Base-by-base conservation (phyloP, 1,140 invertebrate species). In the Drosophila pachea region DNA sequence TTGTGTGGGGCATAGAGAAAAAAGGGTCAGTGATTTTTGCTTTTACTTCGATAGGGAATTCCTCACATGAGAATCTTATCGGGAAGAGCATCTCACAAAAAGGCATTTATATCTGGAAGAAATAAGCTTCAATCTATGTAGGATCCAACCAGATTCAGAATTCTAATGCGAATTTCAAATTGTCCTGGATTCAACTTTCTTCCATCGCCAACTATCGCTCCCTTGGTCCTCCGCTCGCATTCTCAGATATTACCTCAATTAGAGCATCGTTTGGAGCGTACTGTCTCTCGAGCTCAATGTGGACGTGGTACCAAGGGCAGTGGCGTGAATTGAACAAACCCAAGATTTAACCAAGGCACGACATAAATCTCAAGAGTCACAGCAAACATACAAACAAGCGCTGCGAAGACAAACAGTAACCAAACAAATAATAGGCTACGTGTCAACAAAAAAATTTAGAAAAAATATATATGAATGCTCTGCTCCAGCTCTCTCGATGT, bases 311-410 rank as follows among this genome's bases (percentile, higher is more conserved):
- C 22, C 33, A 47, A 32, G 32, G 32, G 29, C 7, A 7, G 63
- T 74, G 49, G 67, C 55, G 56, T 66, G 65, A 74, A 72, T 72
- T 75, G 67, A 52, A 61, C 61, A 70, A 76, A 62, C 47, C 58
- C 63, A 83, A 83, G 68, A 67, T 75, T 78, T 73, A 65, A 76
- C 49, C 58, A 38, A 48, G 45, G 48, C 72, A 73, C 79, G 68
- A 84, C 73, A 53, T 68, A 70, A 76, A 82, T 78, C 74, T 78
- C 55, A 59, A 40, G 38, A 47, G 42, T 11, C 53, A 11, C 47
- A 52, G 14, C n/a, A 59, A 48, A 9, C 40, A 50, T 49, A 33
- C 47, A 63, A 77, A 60, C 59, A 60, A 53, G 31, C 72, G 61
- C 62, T 35, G 36, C 47, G 35, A 67, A 71, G 50, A 42, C 48